Percentiles rank a stretch among this genome's conserved stretches.
Evolutionary conservation across 2,888 invertebrate species (phyloP).

Genomic region (Lypha dubia): DNA sequence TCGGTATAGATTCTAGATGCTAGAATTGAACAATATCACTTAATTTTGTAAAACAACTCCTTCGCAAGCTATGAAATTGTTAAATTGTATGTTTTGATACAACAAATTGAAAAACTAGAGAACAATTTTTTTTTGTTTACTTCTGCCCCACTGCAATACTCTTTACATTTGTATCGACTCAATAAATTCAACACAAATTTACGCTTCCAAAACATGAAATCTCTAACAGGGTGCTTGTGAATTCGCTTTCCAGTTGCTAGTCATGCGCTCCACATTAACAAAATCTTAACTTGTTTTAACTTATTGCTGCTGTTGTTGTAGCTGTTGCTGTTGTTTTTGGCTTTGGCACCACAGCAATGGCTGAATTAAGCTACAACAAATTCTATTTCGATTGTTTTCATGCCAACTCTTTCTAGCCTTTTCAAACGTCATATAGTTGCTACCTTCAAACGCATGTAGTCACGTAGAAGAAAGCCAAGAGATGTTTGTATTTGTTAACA

Average conservation of each 20-base stretch:
- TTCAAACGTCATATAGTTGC: background rate
- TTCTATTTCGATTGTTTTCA: conserved; percentile 52
- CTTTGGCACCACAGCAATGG: conserved; percentile 57
- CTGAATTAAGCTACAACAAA: conserved; percentile 66
- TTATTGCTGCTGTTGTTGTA: background rate
- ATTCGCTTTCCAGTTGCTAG: conserved; percentile 43
- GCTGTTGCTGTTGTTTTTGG: conserved; percentile 26
- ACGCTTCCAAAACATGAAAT: conserved; percentile 3
- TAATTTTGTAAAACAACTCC: no score
- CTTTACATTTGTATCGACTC: no score
- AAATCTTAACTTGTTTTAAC: conserved; percentile 41
- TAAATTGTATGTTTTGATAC: no score
- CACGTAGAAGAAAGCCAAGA: background rate
- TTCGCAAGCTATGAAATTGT: no score
- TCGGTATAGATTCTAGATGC: no score
- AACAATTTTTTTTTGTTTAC: no score
- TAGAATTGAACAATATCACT: no score
- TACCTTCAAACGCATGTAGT: conserved; percentile 23
- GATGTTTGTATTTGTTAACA: conserved; percentile 59
- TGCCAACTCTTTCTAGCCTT: conserved; percentile 52
- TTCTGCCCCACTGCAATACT: no score
- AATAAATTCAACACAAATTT: background rate
- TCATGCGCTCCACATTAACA: conserved; percentile 46
- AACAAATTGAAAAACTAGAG: no score
- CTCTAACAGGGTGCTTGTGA: conserved; percentile 35